phyloP scores from a whole-genome alignment of 35 echinoderm and acorn worm genomes.

The Strongylocentrotus purpuratus region DNA sequence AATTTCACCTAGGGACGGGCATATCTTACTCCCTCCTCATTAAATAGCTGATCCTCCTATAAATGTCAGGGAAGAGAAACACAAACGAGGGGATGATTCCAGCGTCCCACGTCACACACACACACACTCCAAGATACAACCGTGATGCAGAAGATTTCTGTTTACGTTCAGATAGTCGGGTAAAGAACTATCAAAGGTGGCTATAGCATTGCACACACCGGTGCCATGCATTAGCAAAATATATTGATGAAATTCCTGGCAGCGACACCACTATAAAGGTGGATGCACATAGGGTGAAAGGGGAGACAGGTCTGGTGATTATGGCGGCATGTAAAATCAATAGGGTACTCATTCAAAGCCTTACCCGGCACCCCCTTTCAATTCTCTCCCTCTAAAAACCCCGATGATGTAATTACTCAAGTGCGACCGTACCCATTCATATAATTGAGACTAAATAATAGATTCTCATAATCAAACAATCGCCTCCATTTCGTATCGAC shows the following conservation, averaged over 20 bases:
- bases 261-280: constrained; percentile 2
- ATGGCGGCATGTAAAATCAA: background rate
- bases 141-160: background rate
- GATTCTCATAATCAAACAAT: background rate
- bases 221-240: background rate
- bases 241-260: constrained; percentile 18
- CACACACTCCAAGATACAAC: background rate
- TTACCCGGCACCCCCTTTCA: background rate
- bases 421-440: background rate
- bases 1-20: background rate
- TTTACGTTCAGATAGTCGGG: background rate
- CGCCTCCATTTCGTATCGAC: background rate
- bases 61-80: constrained; percentile 1
- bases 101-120: background rate
- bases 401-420: background rate
- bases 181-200: background rate
- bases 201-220: background rate
- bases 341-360: background rate
- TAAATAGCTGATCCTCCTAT: constrained; percentile 11
- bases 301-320: background rate
- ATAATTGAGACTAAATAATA: background rate
- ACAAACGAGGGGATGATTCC: background rate
- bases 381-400: background rate
- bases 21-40: constrained; percentile 11
- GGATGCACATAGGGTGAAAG: background rate